These are phyloP conservation scores for Apogon hyalosoma DNA, from an alignment of 2,797 vertebrate species.

Conservation along the genomic window DNA sequence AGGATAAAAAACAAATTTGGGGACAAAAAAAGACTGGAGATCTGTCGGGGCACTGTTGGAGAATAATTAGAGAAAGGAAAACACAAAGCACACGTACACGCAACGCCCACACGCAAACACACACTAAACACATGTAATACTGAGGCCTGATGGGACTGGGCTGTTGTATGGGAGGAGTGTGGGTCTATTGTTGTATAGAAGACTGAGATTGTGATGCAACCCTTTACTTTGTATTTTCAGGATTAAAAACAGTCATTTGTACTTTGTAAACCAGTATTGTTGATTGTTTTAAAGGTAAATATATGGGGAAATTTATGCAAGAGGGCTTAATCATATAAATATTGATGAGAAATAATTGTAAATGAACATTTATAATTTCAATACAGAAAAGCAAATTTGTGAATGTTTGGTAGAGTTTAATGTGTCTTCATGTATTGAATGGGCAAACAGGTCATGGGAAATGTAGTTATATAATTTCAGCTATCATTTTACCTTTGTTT, in stretches of 20 bases:
- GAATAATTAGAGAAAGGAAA: constrained; percentile 64
- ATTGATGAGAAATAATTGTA: too few relatives aligned
- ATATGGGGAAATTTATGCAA: background rate
- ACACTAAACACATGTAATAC: constrained; percentile 23
- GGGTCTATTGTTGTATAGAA: constrained; percentile 31
- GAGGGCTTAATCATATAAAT: background rate
- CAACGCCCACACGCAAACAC: constrained; percentile 38
- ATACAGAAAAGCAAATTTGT: too few relatives aligned
- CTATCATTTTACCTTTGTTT: too few relatives aligned
- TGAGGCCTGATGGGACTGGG: constrained; percentile 36
- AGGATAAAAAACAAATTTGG: constrained; percentile 43
- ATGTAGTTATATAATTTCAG: too few relatives aligned
- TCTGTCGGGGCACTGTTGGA: constrained; percentile 52
- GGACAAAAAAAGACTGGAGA: constrained; percentile 54
- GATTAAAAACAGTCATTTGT: constrained; percentile 1
- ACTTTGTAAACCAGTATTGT: background rate
- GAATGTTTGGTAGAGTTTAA: too few relatives aligned
- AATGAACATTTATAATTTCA: too few relatives aligned
- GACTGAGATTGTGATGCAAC: constrained; percentile 17
- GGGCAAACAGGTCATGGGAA: too few relatives aligned
- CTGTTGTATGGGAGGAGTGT: constrained; percentile 46
- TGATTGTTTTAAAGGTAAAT: background rate
- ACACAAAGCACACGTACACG: constrained; percentile 52
- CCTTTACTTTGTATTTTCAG: constrained; percentile 4
- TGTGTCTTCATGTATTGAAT: too few relatives aligned